A percentile compares a stretch with the other conserved stretches of the same genome.
phyloP scores from a whole-genome alignment of 2,113 vertebrate species.

The Pteropus alecto region DNA sequence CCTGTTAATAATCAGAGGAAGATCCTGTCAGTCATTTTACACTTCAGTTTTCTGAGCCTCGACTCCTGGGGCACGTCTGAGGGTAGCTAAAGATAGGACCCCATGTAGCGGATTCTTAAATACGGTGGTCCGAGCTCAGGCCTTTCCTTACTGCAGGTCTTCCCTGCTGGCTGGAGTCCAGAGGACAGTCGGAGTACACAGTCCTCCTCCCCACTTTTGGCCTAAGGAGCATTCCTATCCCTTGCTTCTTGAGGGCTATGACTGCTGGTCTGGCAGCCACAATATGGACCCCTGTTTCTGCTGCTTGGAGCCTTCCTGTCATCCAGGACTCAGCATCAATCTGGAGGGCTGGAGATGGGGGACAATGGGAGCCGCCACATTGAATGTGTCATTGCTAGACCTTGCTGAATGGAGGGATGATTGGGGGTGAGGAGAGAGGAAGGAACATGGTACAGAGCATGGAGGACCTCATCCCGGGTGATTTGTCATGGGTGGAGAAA shows the following conservation, averaged over 20 bases:
- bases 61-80: background rate
- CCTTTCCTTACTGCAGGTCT: background rate
- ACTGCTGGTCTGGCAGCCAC: background rate
- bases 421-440: background rate
- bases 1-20: background rate
- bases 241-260: background rate
- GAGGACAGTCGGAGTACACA: too few species aligned
- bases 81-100: background rate
- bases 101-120: background rate
- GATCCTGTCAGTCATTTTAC: background rate
- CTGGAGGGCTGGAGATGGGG: too few species aligned
- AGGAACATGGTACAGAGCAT: background rate
- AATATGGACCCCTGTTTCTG: background rate
- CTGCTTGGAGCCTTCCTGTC: background rate
- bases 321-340: background rate
- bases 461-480: background rate
- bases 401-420: background rate
- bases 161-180: background rate
- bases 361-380: background rate
- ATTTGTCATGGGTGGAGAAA: background rate
- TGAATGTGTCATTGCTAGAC: background rate
- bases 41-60: background rate
- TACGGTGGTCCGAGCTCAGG: background rate
- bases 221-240: background rate
- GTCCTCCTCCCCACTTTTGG: background rate